Conservation (phyloP, 2,113 vertebrate genomes). For the Tragulus kanchil region DNA sequence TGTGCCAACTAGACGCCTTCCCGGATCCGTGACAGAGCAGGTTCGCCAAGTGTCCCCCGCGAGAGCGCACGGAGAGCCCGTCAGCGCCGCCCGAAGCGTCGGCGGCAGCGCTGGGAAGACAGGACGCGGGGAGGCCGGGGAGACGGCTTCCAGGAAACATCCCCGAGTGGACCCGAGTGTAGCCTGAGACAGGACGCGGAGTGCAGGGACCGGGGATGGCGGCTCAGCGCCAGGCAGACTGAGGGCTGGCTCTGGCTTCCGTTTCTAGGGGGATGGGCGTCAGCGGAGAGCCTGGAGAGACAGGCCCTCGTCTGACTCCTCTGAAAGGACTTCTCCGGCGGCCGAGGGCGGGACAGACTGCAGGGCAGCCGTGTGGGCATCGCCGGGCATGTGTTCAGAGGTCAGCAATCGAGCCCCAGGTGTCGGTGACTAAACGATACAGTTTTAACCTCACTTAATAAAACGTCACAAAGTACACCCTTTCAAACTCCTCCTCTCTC, state of each 20-base stretch:
- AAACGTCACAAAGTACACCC: fast-evolving
- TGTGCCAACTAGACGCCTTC: background rate
- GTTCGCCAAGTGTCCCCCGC: too few relatives aligned
- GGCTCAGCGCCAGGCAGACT: too few relatives aligned
- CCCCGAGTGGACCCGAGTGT: fast-evolving
- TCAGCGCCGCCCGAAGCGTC: fast-evolving
- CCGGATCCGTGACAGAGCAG: background rate
- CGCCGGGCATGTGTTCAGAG: background rate
- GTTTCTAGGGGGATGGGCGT: background rate
- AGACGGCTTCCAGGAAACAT: background rate
- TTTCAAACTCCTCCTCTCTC: background rate
- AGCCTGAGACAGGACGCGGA: background rate
- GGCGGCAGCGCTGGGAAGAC: background rate
- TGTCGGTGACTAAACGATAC: too few relatives aligned
- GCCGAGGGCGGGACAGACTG: background rate
- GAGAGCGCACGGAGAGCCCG: background rate
- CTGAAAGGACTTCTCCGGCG: background rate
- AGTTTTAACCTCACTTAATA: background rate
- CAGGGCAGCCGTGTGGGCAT: fast-evolving
- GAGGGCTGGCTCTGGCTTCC: background rate
- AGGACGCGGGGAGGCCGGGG: background rate
- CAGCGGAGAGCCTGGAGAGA: background rate
- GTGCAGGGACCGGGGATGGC: background rate
- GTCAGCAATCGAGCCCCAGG: background rate
- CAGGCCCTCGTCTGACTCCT: background rate